Conservation (phyloP, 2,797 vertebrate genomes). For the Poeciliopsis paucimaculata region DNA sequence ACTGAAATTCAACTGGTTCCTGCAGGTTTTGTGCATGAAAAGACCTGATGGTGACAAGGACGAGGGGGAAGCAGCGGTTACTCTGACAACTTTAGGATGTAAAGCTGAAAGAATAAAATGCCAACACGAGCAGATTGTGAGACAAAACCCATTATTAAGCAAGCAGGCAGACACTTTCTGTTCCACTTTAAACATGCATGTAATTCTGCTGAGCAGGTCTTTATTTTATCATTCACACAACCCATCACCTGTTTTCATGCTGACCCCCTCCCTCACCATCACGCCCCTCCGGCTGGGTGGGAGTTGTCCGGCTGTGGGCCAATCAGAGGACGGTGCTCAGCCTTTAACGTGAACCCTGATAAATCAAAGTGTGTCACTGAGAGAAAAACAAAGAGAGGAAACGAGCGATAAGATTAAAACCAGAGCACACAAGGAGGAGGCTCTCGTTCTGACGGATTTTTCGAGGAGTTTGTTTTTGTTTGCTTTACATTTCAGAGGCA, state of each 20-base stretch:
- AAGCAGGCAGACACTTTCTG: neutral
- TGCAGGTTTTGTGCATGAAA: neutral
- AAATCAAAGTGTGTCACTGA: slow-evolving; percentile 37
- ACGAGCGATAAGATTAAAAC: slow-evolving; percentile 19
- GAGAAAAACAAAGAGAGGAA: slow-evolving; percentile 14
- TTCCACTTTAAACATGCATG: slow-evolving; percentile 27
- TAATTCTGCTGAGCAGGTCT: slow-evolving; percentile 14
- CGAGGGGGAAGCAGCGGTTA: neutral
- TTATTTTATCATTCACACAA: slow-evolving; percentile 39
- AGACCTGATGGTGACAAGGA: slow-evolving; percentile 1
- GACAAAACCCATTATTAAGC: neutral
- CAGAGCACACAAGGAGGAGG: slow-evolving; percentile 16
- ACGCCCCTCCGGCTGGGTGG: slow-evolving; percentile 46
- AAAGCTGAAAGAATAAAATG: neutral
- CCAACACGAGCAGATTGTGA: neutral
- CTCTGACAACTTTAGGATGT: neutral
- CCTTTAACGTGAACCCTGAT: slow-evolving; percentile 48
- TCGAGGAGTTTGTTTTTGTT: neutral
- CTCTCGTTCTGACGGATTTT: neutral
- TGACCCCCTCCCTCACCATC: slow-evolving; percentile 40
- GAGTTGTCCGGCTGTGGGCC: slow-evolving; percentile 64
- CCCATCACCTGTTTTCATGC: slow-evolving; percentile 23
- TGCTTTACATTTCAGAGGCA: neutral
- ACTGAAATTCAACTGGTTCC: neutral
- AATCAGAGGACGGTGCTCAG: slow-evolving; percentile 51